phyloP scores from a whole-genome alignment of 2,797 vertebrate species.

The Propithecus deckenii region DNA sequence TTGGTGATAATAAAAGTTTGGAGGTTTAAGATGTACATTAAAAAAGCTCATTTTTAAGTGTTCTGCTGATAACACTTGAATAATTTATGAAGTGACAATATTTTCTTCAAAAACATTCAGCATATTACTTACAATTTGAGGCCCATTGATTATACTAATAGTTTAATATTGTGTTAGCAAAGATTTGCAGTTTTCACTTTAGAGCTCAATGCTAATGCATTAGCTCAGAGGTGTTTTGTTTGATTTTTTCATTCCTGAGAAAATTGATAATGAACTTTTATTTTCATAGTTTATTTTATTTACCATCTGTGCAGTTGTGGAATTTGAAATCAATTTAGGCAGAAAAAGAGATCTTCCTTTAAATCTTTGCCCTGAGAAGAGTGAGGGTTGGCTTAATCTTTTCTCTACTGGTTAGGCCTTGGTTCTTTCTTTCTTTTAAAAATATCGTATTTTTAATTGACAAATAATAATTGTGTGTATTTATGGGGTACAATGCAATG shows the following conservation, averaged over 20 bases:
- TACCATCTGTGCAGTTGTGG: neutral
- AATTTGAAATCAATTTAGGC: slow-evolving; percentile 6
- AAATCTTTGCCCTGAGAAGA: neutral
- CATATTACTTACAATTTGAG: neutral
- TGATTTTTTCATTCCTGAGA: slow-evolving; percentile 22
- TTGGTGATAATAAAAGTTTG: neutral
- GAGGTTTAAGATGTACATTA: neutral
- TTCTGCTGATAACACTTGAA: neutral
- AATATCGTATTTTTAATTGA: neutral
- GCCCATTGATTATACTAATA: neutral
- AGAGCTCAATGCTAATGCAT: neutral
- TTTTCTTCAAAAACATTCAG: neutral
- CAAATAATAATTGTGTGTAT: neutral
- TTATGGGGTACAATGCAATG: neutral
- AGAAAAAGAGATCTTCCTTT: neutral
- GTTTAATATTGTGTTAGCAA: neutral
- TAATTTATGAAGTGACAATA: neutral
- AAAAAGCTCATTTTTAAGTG: slow-evolving; percentile 2
- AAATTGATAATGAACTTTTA: neutral
- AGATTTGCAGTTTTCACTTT: neutral
- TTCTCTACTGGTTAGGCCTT: neutral
- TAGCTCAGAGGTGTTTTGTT: neutral
- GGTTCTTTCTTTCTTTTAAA: neutral
- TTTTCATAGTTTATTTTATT: slow-evolving; percentile 21
- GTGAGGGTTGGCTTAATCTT: neutral